Evolutionary conservation across 2,888 invertebrate species (phyloP).

Genomic region (Nephrotoma guestfalica): DNA sequence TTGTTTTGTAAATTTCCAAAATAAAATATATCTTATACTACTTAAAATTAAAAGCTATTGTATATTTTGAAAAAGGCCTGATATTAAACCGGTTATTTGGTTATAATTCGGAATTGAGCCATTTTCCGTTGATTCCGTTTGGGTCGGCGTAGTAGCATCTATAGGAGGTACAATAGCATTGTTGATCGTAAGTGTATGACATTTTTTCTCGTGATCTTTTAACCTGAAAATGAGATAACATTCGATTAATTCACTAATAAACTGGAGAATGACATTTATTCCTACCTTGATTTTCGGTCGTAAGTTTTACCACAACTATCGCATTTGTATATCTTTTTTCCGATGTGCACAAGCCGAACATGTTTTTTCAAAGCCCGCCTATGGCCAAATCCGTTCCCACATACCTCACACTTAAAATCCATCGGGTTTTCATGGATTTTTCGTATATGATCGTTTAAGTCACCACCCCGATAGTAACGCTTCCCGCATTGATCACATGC

Average conservation of each 20-base stretch:
- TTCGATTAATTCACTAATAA: neutral
- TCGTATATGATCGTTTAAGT: neutral
- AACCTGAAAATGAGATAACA: neutral
- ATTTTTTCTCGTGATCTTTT: neutral
- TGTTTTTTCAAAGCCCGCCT: slow-evolving; percentile 1
- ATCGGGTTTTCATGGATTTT: neutral
- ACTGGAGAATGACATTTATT: neutral
- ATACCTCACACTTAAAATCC: slow-evolving; percentile 4
- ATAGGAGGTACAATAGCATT: neutral
- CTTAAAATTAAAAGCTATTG: neutral
- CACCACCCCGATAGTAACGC: neutral
- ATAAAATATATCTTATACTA: neutral
- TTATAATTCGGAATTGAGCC: neutral
- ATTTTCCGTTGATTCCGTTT: neutral
- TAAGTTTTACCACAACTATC: slow-evolving; percentile 12
- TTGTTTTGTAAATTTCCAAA: neutral
- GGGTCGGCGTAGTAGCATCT: neutral
- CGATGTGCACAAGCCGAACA: neutral
- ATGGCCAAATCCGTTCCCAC: neutral
- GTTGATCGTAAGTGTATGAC: neutral
- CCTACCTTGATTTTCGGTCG: neutral
- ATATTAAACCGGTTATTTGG: neutral
- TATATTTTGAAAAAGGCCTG: neutral
- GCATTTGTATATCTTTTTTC: slow-evolving; percentile 6
- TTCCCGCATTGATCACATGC: slow-evolving; percentile 8